Evolutionary conservation across 2,797 vertebrate genomes (phyloP), one percentile per base, ranked within the genome.

Genomic region (Schizopygopsis malacanthus): DNA sequence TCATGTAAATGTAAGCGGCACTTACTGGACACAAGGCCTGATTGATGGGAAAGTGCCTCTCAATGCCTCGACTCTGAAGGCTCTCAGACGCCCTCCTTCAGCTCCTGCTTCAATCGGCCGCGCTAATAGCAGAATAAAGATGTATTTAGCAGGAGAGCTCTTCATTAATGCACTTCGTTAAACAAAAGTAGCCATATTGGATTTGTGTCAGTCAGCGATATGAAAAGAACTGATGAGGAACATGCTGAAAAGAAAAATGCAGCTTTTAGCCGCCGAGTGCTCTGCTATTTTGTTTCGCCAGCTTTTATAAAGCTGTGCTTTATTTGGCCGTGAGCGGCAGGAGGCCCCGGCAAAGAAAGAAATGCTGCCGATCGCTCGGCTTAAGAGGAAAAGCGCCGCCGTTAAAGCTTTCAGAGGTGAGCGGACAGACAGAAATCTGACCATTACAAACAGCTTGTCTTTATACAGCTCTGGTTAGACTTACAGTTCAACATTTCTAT

Each of bases 1-100:
- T 99, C 97, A 99, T 97, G 96, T 99, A 98, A 98, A 97, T 97
- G 96, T 97, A 97, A 96, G 97, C 95, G 96, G 96, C 98, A 99
- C 97, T 98, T 99, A 98, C 96, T 95, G 97, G 95, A 97, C 95
- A 94, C 93, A 94, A 94, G 94, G 96, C 95, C 95, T 98, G 97
- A 98, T 97, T 97, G 97, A 98, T 97, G 96, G 94, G 94, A 94
- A 96, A 98, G 96, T 96, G 96, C 95, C 94, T 97, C 95, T 96
- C 96, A 97, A 97, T 93, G 94, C 94, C 96, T 96, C 94, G 96
- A 97, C 94, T 95, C 96, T 97, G 97, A 98, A 97, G 97, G 95
- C 95, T 96, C 90, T 96, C 94, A 93, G 94, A 91, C 93, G 94
- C 93, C 95, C 91, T 92, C 91, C 94, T 91, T 94, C 93, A 90